Evolutionary conservation across 2,797 vertebrate species (phyloP).

Genomic region (Phataginus tetradactyla): DNA sequence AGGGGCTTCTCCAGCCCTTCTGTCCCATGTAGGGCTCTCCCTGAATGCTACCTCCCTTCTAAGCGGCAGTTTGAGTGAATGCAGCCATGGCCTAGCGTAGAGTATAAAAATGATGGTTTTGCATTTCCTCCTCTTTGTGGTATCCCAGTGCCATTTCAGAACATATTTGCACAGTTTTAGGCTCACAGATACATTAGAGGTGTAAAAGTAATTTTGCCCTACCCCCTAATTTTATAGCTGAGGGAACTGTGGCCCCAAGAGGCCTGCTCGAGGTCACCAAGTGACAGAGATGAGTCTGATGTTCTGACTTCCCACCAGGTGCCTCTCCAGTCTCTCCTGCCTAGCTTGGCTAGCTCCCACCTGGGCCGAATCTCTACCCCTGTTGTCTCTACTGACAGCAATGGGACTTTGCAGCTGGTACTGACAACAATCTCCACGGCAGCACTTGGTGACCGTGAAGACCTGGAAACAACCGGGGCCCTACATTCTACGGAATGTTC

Average conservation of each 20-base stretch:
- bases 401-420: neutral
- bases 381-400: neutral
- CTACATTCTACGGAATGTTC: neutral
- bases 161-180: neutral
- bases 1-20: neutral
- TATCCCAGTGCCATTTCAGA: neutral
- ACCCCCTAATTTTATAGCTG: neutral
- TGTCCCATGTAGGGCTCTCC: neutral
- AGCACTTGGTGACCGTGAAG: neutral
- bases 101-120: neutral
- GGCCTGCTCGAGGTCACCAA: neutral
- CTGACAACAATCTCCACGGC: neutral
- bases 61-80: neutral
- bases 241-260: neutral
- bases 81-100: accelerated
- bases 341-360: too few relatives aligned
- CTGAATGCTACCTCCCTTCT: accelerated
- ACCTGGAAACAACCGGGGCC: neutral
- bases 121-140: neutral
- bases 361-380: neutral
- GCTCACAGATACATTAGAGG: neutral
- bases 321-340: neutral
- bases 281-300: too few relatives aligned
- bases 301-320: accelerated
- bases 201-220: neutral